phyloP scores from a whole-genome alignment of 2,113 vertebrate genomes.

The Rostratula benghalensis region DNA sequence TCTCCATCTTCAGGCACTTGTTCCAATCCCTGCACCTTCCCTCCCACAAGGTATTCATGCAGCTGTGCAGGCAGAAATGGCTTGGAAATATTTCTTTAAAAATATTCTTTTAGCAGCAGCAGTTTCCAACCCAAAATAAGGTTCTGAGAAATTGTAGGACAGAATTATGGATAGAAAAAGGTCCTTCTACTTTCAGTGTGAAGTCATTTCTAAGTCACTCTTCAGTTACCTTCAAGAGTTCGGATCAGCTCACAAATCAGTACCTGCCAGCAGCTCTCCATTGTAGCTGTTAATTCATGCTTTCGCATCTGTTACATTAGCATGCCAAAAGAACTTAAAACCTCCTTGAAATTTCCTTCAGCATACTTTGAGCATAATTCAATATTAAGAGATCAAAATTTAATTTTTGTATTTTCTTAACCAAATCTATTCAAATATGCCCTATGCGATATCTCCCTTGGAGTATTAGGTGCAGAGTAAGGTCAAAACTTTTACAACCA shows the following conservation, averaged over 20 bases:
- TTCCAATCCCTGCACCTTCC: background rate
- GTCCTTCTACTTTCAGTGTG: background rate
- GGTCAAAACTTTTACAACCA: constrained; percentile 55
- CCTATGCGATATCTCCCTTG: constrained; percentile 7
- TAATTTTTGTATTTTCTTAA: constrained; percentile 65
- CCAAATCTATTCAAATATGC: constrained; percentile 58
- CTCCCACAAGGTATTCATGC: background rate
- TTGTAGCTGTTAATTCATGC: constrained; percentile 67
- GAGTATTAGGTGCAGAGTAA: constrained; percentile 41
- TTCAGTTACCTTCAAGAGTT: constrained; percentile 44
- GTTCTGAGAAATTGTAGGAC: background rate
- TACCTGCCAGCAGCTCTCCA: constrained; percentile 52
- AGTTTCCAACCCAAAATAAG: background rate
- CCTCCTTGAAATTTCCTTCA: constrained; percentile 71
- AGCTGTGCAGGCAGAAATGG: background rate
- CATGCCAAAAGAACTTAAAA: constrained; percentile 69
- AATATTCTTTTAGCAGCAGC: background rate
- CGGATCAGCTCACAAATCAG: constrained; percentile 37
- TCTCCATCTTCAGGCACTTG: background rate
- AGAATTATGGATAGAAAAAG: background rate
- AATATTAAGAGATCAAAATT: constrained; percentile 68
- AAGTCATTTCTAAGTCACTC: constrained; percentile 60
- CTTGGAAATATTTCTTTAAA: background rate
- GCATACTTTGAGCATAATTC: constrained; percentile 57
- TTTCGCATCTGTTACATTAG: constrained; percentile 68